Evolutionary conservation across 2,888 invertebrate genomes (phyloP).

Genomic region (Mythimna impura): DNA sequence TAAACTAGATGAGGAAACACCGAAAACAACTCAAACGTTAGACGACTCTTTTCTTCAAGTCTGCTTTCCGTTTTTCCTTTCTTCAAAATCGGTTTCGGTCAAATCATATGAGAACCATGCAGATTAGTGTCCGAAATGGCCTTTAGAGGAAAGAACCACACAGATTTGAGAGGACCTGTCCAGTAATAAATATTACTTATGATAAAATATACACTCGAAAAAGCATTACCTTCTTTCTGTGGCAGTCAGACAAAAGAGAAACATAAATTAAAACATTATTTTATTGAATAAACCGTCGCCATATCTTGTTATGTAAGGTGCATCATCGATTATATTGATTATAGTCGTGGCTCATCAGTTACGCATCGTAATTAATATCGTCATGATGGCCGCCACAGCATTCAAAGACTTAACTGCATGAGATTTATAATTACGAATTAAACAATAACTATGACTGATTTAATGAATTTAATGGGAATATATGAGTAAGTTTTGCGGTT

Average conservation of each 20-base stretch:
- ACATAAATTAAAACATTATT: not conserved
- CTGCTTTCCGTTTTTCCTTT: no score
- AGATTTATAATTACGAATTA: constrained; percentile 3
- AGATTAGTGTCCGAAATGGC: no score
- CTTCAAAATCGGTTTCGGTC: no score
- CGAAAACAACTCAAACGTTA: no score
- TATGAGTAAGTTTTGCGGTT: no score
- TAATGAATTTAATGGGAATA: not conserved
- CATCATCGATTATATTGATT: constrained; percentile 25
- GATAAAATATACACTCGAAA: no score
- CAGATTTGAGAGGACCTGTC: no score
- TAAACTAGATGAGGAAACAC: no score
- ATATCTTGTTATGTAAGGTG: constrained; percentile 16
- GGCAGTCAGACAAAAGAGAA: not conserved
- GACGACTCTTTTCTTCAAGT: no score
- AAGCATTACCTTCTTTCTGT: not conserved
- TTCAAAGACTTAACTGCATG: not conserved
- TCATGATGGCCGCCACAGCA: not conserved
- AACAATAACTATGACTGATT: not conserved
- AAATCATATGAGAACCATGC: no score
- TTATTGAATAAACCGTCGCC: constrained; percentile 9
- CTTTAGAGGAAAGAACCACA: no score
- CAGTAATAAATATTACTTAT: no score
- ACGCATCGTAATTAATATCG: constrained; percentile 18
- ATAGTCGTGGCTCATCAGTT: constrained; percentile 38